Conservation (phyloP, 2,797 vertebrate species). For the Limosa lapponica region DNA sequence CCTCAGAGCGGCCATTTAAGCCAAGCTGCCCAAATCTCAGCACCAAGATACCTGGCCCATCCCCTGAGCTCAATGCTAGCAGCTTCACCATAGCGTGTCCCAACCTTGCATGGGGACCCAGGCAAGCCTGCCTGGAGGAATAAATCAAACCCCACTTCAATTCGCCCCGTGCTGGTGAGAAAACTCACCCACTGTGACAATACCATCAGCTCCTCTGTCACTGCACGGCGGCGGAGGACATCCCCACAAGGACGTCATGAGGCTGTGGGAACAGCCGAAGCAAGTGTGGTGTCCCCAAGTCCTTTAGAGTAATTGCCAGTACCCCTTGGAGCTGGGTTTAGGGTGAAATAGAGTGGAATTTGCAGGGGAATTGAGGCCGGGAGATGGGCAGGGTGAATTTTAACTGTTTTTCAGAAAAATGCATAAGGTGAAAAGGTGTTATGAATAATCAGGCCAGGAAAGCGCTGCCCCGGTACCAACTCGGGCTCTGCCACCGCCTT, state of each 20-base stretch:
- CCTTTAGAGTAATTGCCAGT: fast-evolving
- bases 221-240: fast-evolving
- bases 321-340: fast-evolving
- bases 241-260: background rate
- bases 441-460: background rate
- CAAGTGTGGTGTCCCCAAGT: fast-evolving
- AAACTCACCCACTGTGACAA: background rate
- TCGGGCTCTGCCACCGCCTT: fast-evolving
- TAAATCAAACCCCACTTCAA: background rate
- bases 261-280: background rate
- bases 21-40: background rate
- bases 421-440: fast-evolving
- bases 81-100: fast-evolving
- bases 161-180: background rate
- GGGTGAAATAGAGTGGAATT: fast-evolving
- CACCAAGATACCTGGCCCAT: fast-evolving
- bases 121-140: background rate
- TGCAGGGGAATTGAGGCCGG: background rate
- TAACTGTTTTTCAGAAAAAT: background rate
- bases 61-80: fast-evolving
- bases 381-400: background rate
- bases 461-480: fast-evolving
- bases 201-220: background rate
- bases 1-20: background rate
- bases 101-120: fast-evolving